Percentiles rank a stretch among this genome's conserved stretches.
These are phyloP conservation scores for Acanthornis magna DNA, from an alignment of 2,797 vertebrate genomes.

Conservation along the genomic window DNA sequence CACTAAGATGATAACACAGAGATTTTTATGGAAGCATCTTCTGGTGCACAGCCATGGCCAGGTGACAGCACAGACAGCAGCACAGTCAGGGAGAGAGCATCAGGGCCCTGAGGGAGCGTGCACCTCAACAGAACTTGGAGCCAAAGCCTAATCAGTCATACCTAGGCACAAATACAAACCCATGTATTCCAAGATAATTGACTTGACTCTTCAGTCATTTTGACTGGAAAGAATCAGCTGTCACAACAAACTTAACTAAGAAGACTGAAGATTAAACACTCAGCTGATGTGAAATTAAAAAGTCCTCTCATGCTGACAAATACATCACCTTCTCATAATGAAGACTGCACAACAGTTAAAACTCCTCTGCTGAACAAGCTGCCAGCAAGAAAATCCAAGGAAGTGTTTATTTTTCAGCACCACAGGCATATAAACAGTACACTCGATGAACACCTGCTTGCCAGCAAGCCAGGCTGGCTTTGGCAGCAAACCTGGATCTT, in stretches of 20 bases:
- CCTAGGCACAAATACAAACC: neutral
- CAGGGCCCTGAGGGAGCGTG: neutral
- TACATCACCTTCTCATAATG: neutral
- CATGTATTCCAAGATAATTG: neutral
- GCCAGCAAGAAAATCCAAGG: neutral
- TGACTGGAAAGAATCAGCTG: slow-evolving; percentile 17
- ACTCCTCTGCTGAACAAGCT: neutral
- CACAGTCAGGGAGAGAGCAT: neutral
- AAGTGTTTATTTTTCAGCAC: neutral
- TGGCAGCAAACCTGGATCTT: neutral
- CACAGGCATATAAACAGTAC: neutral
- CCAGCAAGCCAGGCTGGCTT: neutral
- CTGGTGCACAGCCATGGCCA: neutral
- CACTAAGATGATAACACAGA: neutral
- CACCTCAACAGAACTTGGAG: neutral
- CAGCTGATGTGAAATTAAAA: neutral
- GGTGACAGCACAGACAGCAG: neutral
- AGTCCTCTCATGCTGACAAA: neutral
- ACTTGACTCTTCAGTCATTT: neutral
- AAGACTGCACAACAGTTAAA: neutral
- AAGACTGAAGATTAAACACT: neutral
- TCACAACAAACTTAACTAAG: slow-evolving; percentile 26
- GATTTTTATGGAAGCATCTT: neutral
- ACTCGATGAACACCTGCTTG: neutral
- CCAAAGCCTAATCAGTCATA: neutral